phyloP scores from a whole-genome alignment of 2,797 vertebrate genomes.

The Pseudomugil gertrudae region DNA sequence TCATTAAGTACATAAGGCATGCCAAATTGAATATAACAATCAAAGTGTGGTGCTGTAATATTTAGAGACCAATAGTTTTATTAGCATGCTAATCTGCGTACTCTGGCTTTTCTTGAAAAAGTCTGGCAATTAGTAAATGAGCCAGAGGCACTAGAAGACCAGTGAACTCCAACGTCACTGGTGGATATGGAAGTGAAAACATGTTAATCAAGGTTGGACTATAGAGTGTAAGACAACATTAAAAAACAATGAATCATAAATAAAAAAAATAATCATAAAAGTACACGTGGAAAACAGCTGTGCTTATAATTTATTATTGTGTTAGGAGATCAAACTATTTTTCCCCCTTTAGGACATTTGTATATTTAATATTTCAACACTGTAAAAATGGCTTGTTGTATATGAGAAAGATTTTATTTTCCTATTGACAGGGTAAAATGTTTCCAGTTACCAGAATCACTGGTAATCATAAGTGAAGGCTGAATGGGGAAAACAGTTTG shows the following conservation, averaged over 20 bases:
- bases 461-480: constrained; percentile 26
- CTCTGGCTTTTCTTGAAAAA: constrained; percentile 3
- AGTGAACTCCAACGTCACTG: background rate
- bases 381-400: background rate
- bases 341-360: background rate
- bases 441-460: constrained; percentile 21
- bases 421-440: background rate
- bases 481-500: constrained; percentile 5
- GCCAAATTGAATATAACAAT: constrained; percentile 28
- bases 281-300: background rate
- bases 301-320: background rate
- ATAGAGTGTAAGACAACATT: background rate
- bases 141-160: background rate
- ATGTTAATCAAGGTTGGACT: background rate
- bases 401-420: constrained; percentile 6
- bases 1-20: constrained; percentile 17
- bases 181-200: background rate
- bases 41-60: background rate
- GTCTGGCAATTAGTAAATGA: background rate
- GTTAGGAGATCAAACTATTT: background rate
- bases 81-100: constrained; percentile 1
- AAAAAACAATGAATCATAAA: background rate
- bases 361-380: background rate
- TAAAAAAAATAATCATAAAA: background rate
- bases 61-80: constrained; percentile 12